Conservation (phyloP, 2,113 vertebrate species). For the Toxostoma redivivum region DNA sequence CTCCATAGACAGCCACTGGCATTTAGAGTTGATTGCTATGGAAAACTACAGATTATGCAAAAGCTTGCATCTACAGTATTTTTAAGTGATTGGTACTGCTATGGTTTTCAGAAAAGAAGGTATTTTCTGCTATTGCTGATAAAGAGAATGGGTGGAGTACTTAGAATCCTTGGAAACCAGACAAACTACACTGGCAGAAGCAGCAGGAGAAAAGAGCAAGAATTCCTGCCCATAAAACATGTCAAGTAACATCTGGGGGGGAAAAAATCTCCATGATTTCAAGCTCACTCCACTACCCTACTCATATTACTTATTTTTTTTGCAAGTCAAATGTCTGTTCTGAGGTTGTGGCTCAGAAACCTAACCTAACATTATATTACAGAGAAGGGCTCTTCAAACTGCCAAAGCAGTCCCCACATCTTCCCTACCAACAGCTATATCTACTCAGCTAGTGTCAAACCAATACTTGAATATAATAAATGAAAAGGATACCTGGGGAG, state of each 20-base stretch:
- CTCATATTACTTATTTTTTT: neutral
- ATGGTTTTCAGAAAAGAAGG: neutral
- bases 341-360: neutral
- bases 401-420: neutral
- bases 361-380: neutral
- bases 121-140: neutral
- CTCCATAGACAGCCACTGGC: neutral
- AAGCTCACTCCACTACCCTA: neutral
- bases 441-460: neutral
- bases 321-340: neutral
- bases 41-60: neutral
- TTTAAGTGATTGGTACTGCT: neutral
- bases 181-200: neutral
- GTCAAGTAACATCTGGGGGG: neutral
- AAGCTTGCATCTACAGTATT: neutral
- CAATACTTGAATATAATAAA: neutral
- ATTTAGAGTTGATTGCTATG: neutral
- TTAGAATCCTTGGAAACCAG: neutral
- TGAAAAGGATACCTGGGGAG: neutral
- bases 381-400: neutral
- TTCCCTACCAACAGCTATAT: neutral
- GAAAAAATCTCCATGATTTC: neutral
- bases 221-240: neutral
- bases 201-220: neutral
- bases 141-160: neutral